These are phyloP conservation scores for Polyodon spathula DNA, from an alignment of 2,113 vertebrate species.

Conservation along the genomic window DNA sequence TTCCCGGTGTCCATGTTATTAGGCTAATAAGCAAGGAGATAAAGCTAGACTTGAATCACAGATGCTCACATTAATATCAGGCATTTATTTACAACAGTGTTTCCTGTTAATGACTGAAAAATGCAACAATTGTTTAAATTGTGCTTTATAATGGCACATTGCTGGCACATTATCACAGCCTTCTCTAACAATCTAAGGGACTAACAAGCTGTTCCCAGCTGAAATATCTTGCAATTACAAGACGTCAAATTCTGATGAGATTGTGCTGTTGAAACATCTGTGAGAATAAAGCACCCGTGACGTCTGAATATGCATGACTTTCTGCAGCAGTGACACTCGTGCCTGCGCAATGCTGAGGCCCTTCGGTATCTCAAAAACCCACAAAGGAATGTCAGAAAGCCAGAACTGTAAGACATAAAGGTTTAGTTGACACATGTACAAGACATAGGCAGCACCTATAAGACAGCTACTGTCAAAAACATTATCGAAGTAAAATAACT, in stretches of 20 bases:
- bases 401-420: neutral
- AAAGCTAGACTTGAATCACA: neutral
- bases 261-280: neutral
- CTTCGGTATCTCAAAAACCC: neutral
- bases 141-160: neutral
- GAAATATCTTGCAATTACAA: conserved; percentile 3
- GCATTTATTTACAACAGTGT: too few species aligned
- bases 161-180: neutral
- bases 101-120: neutral
- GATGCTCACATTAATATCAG: neutral
- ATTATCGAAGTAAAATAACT: neutral
- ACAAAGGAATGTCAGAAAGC: neutral
- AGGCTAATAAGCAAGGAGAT: too few species aligned
- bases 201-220: neutral
- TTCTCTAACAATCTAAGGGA: neutral
- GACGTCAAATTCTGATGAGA: neutral
- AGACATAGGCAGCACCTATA: neutral
- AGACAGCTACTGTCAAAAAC: neutral
- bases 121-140: neutral
- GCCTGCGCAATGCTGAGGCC: neutral
- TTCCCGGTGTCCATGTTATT: too few species aligned
- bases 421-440: neutral
- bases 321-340: neutral
- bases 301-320: neutral
- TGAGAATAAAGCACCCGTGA: neutral